Percentiles rank a stretch among this genome's conserved stretches.
These are phyloP conservation scores for Sylvilagus bachmani DNA, from an alignment of 2,113 vertebrate genomes.

Conservation along the genomic window DNA sequence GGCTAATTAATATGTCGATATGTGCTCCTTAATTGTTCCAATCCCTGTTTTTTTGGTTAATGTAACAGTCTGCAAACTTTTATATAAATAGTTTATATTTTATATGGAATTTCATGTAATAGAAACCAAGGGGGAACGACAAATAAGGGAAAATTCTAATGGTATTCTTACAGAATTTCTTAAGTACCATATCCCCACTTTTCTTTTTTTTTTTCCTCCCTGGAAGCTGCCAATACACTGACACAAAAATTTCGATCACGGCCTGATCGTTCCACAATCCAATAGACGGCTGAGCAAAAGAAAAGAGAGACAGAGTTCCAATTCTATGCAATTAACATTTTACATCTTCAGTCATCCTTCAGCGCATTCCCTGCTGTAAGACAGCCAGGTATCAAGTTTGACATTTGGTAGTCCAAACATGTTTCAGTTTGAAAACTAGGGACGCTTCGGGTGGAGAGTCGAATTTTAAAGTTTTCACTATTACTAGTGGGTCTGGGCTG, in stretches of 20 bases:
- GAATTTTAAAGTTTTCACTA: conserved; percentile 63
- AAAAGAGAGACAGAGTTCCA: neutral
- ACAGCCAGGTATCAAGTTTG: conserved; percentile 29
- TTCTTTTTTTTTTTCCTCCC: too few relatives aligned
- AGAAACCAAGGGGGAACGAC: conserved; percentile 47
- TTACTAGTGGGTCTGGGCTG: conserved; percentile 58
- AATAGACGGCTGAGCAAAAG: neutral
- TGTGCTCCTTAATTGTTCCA: conserved; percentile 77
- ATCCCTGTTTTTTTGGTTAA: conserved; percentile 70
- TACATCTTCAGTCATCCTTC: neutral
- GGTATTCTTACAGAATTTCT: conserved; percentile 65
- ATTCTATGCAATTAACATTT: neutral
- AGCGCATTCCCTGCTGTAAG: neutral
- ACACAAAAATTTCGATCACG: neutral
- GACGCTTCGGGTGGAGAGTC: neutral
- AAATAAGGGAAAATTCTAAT: conserved; percentile 53
- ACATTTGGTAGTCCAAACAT: conserved; percentile 12
- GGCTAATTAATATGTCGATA: conserved; percentile 76
- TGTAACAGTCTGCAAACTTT: conserved; percentile 74
- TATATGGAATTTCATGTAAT: conserved; percentile 76
- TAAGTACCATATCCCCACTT: neutral
- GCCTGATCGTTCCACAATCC: neutral
- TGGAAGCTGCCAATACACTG: neutral
- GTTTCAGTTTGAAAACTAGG: conserved; percentile 63
- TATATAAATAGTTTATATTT: conserved; percentile 80